Evolutionary conservation across 2,888 invertebrate genomes (phyloP), one percentile per base, ranked within the genome.

Genomic region (Darwinula stevensoni): DNA sequence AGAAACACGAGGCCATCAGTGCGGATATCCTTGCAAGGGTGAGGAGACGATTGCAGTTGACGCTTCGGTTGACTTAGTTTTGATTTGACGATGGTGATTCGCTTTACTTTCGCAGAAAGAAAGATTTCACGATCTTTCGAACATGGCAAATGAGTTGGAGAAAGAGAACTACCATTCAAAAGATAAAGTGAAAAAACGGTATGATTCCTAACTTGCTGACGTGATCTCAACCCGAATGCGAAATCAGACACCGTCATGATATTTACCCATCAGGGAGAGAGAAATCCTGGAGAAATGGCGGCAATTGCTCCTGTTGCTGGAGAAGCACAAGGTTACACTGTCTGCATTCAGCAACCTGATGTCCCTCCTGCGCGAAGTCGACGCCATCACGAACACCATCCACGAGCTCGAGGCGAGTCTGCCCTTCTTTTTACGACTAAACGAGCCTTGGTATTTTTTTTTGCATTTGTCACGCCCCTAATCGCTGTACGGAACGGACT

Each of bases 1-100:
- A 94, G 57, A 94, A 94, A 47, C 91, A 94, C 48, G 91, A 94
- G 52, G 91, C 94, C 12, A 86, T 94, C 38, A 78, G 80, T 37
- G 88, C 91, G 1, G 94, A 94, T 48, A 91, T 94, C 34, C 57
- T 88, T 33, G 82, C 91, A 11, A 63, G 70, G 43, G 68, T 67
- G 42, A 43, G 50, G 44, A 33, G 17, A 27, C 3, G 17, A 17
- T 39, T 32, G 18, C 14, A 29, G 30, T 37, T 31, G 13, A n/a
- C 3, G 12, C 4, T 14, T 31, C 16, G 12, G 14, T 3, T 33
- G 29, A 9, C 13, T 33, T 11, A 29, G 16, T 28, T n/a, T 4
- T 11, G 11, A 13, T 14, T 14, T 15, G 11, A 15, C 6, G 12
- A 27, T 17, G 6, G 26, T 29, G 17, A 13, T 27, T 14, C 12